These are phyloP conservation scores for Marasmarcha lunaedactyla DNA, from an alignment of 2,888 invertebrate genomes.

Conservation along the genomic window DNA sequence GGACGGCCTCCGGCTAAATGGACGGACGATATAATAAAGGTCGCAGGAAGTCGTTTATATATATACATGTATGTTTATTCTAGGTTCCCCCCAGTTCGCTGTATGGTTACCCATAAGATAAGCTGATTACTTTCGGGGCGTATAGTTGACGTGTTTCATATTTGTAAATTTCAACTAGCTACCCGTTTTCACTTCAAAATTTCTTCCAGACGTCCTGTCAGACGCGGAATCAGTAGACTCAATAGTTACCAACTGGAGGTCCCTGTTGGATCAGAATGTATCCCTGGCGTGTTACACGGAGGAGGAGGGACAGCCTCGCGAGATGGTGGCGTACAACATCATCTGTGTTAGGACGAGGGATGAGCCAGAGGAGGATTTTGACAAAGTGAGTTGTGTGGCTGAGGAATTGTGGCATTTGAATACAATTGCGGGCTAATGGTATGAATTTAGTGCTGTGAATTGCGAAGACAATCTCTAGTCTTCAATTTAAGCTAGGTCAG, in stretches of 20 bases:
- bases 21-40: no score
- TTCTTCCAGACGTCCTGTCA: conserved; percentile 31
- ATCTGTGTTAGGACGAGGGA: conserved; percentile 28
- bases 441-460: background rate
- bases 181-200: no score
- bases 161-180: no score
- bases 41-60: no score
- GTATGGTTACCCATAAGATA: no score
- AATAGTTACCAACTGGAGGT: conserved; percentile 37
- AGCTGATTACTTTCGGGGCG: no score
- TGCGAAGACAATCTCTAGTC: background rate
- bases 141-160: no score
- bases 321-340: conserved; percentile 43
- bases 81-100: no score
- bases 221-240: conserved; percentile 37
- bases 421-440: background rate
- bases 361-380: conserved; percentile 39
- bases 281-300: conserved; percentile 43
- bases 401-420: background rate
- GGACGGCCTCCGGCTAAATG: no score
- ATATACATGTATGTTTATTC: no score
- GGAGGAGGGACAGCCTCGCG: conserved; percentile 27
- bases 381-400: conserved; percentile 23
- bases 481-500: no score
- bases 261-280: conserved; percentile 26